A percentile compares a stretch with the other conserved stretches of the same genome.
These are phyloP conservation scores for Chloroceryle inda DNA, from an alignment of 2,797 vertebrate genomes.

Conservation along the genomic window DNA sequence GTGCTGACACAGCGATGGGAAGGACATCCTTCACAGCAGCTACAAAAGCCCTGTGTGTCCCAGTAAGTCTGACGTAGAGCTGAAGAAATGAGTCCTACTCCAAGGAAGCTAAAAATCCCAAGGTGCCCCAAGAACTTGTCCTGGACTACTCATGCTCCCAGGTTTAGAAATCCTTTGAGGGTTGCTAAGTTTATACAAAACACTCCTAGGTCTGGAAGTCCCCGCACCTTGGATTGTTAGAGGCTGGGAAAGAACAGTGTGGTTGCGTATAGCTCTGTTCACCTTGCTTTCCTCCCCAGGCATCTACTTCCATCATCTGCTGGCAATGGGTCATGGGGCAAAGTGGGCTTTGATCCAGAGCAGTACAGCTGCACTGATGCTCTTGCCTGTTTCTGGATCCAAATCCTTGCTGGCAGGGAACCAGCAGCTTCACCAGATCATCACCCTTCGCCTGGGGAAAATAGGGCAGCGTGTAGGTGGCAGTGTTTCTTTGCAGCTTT, in stretches of 20 bases:
- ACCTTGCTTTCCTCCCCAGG: not conserved
- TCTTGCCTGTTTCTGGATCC: not conserved
- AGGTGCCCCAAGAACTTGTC: not conserved
- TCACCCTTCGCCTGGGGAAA: not conserved
- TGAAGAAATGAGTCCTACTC: not conserved
- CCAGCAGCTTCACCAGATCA: not conserved
- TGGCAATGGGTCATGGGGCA: rapidly evolving
- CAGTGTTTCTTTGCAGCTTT: not conserved
- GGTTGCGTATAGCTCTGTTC: not conserved
- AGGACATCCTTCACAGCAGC: not conserved
- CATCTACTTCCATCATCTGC: rapidly evolving
- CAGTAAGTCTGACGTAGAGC: not conserved
- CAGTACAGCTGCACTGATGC: not conserved
- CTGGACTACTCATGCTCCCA: slow-evolving; percentile 19
- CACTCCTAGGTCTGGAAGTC: slow-evolving; percentile 21
- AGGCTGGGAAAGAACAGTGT: not conserved
- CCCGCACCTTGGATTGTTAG: not conserved
- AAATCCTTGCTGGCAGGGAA: not conserved
- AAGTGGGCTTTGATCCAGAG: not conserved
- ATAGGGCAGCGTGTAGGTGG: not conserved
- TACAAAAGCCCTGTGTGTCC: not conserved
- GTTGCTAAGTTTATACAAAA: not conserved
- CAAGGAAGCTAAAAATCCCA: slow-evolving; percentile 16
- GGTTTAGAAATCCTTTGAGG: slow-evolving; percentile 48
- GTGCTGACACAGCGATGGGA: slow-evolving; percentile 16